Evolutionary conservation across 1,140 invertebrate genomes (phyloP), one percentile per base, ranked within the genome.

Genomic region (Augochlora pura): DNA sequence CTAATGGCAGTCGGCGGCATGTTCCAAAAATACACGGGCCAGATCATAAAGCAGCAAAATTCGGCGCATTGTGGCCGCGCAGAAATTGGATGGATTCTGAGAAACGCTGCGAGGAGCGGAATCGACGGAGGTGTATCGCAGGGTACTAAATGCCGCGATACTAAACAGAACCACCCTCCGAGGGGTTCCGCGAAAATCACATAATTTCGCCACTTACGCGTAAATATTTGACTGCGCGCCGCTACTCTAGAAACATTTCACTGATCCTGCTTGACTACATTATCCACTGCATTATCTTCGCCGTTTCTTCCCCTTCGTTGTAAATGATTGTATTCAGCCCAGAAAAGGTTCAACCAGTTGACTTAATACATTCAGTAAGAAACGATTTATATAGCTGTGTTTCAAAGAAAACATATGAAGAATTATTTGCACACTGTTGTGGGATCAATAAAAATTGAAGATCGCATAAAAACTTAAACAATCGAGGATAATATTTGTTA

Each of bases 11-110:
- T 67, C 54, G 60, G n/a, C 27, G 49, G 32, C 2, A 6, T 49
- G 63, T 68, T 76, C 73, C 65, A 68, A 76, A 76, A 76, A 76
- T 57, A 68, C 46, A 5, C n/a, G 57, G n/a, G 32, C 14, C n/a
- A n/a, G 46, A 54, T 74, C 62, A 54, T 74, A 74, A 74, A 74
- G 27, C 62, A 23, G 54, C 14, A 74, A 65, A n/a, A 74, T 54
- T 39, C 16, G 1, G n/a, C 27, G 27, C 72, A 74, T 74, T 67
- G 69, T 72, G 9, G 14, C 54, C 21, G 5, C 57, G 63, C 39
- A 46, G 18, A 59, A 75, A 75, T 75, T 57, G 63, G 38, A 75
- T 75, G 63, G 73, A 42, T 75, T 75, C 63, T 21, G 49, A 49
- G 73, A 75, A 75, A 9, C 32, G 1, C 14, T 6, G 18, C 10